These are phyloP conservation scores for Xenopus tropicalis DNA, from an alignment of 2,113 vertebrate species.

Conservation along the genomic window DNA sequence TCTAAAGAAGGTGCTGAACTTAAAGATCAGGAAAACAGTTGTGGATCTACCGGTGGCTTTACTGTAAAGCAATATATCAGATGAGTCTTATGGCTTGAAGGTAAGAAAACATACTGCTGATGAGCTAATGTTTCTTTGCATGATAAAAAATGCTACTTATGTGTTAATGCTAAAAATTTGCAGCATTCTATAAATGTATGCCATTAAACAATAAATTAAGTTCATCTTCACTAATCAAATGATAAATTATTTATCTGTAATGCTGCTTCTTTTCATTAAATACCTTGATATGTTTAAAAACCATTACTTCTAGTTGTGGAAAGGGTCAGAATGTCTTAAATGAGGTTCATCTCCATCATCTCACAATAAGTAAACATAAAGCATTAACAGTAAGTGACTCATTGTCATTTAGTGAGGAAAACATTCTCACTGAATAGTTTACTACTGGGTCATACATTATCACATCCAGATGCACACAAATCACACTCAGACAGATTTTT, in stretches of 20 bases:
- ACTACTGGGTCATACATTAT: no score
- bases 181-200: no score
- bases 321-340: background rate
- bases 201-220: no score
- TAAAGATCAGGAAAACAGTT: background rate
- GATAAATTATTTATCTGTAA: background rate
- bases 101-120: constrained; percentile 5
- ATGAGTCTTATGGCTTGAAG: constrained; percentile 42
- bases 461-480: background rate
- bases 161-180: no score
- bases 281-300: background rate
- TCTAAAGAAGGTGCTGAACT: constrained; percentile 1
- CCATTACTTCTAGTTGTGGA: background rate
- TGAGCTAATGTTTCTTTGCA: background rate
- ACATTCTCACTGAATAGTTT: background rate
- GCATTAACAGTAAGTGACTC: background rate
- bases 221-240: no score
- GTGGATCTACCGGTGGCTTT: constrained; percentile 28
- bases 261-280: background rate
- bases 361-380: background rate
- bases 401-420: background rate
- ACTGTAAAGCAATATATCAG: constrained; percentile 1
- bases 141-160: background rate
- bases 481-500: background rate
- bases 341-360: no score